Base-by-base conservation (phyloP, 2,888 invertebrate genomes). In the Lydus trimaculatus region DNA sequence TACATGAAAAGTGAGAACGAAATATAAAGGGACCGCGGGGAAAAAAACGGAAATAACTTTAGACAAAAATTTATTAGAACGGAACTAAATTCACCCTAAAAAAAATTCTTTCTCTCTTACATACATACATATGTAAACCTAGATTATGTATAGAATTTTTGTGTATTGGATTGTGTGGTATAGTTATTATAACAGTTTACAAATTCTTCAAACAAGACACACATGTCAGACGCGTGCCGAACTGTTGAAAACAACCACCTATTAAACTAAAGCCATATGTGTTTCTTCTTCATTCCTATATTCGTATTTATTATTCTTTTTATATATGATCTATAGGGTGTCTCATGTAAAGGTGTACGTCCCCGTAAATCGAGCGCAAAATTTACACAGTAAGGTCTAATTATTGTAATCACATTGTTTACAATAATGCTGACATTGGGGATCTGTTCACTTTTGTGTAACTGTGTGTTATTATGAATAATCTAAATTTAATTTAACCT, bases 141-240 rank as follows among this genome's bases (percentile, higher is more conserved):
- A 33, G 9, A 28, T 4, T 28, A 28, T 28, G 4, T 15, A 13
- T 43, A 43, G 43, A 43, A 43, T 17, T 43, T 43, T 43, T 17
- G 15, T 43, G 7, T 43, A 43, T n/a, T n/a, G n/a, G 5, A 43
- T n/a, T 6, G 43, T 13, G 43, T 43, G 17, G 43, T 43, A 43
- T 43, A n/a, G 43, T 43, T 43, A n/a, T 43, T 43, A 63, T 67
- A 67, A 67, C 60, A 67, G 59, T 61, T 52, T 52, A 52, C 48
- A 52, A 8, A 68, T 68, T 67, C 52, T 67, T 61, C 52, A 28
- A n/a, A 33, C 52, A 25, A 52, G 62, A 58, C 68, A 68, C 68
- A 68, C 65, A 65, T 68, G 68, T 68, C 48, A 68, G 65, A 52
- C 68, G 68, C 68, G 68, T 68, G 68, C 68, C 64, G 28, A 65